Evolutionary conservation across 2,888 invertebrate species (phyloP).

Genomic region (Charanyca ferruginea): DNA sequence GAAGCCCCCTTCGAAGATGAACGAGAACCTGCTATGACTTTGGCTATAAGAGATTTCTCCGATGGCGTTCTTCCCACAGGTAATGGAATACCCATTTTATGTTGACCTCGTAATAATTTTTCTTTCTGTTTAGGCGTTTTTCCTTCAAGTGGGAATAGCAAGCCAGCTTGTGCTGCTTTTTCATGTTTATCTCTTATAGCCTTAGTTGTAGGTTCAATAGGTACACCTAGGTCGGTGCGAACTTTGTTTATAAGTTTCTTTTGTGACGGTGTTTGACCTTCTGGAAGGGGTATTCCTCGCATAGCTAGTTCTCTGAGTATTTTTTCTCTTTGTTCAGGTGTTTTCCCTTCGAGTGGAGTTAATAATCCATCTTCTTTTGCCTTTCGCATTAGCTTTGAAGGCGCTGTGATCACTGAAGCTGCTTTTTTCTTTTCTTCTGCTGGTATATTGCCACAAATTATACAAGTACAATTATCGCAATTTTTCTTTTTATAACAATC

Average conservation of each 20-base stretch:
- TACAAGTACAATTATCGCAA: conserved; percentile 80
- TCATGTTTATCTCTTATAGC: conserved; percentile 56
- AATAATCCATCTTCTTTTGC: conserved; percentile 15
- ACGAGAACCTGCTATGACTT: conserved; percentile 8
- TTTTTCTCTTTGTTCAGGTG: conserved; percentile 56
- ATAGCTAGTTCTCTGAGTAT: conserved; percentile 58
- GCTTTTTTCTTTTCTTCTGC: conserved; percentile 15
- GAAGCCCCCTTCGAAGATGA: not conserved
- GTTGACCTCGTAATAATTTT: conserved; percentile 38
- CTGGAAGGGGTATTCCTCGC: conserved; percentile 65
- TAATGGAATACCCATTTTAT: conserved; percentile 51
- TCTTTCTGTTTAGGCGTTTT: conserved; percentile 68
- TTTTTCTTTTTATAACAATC: conserved; percentile 84
- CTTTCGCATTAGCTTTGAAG: not conserved
- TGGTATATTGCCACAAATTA: conserved; percentile 77
- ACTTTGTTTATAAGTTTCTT: conserved; percentile 45
- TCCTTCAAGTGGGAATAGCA: conserved; percentile 59
- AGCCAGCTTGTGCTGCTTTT: conserved; percentile 59
- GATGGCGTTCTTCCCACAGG: conserved; percentile 68
- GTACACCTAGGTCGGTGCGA: conserved; percentile 57
- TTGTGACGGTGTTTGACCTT: conserved; percentile 63
- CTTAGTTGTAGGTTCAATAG: conserved; percentile 43
- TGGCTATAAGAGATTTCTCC: conserved; percentile 59
- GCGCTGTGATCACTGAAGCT: not conserved
- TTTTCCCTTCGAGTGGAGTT: conserved; percentile 19